A percentile compares a stretch with the other conserved stretches of the same genome.
Evolutionary conservation across 2,113 vertebrate genomes (phyloP).

Genomic region (Tapirus terrestris): DNA sequence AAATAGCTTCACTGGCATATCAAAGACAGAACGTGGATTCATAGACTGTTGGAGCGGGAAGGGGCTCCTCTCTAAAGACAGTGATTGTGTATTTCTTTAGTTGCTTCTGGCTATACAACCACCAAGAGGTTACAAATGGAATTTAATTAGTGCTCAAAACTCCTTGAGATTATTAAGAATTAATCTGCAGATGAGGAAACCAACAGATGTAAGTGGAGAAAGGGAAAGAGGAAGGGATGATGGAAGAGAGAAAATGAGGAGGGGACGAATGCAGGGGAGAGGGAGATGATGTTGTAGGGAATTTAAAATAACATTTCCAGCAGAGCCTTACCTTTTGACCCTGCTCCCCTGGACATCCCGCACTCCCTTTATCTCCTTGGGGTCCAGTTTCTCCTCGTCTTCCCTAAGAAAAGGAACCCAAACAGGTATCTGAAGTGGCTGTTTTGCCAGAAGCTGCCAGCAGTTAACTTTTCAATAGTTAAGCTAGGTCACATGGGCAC

Average conservation of each 20-base stretch:
- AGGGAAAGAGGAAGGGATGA: not conserved
- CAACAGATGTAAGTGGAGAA: not conserved
- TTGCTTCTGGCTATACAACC: not conserved
- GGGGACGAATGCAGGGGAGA: not conserved
- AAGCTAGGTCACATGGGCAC: not conserved
- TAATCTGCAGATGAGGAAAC: not conserved
- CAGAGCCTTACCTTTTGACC: conserved; percentile 67
- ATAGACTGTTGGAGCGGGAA: not conserved
- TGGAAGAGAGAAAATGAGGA: not conserved
- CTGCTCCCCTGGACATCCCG: conserved; percentile 53
- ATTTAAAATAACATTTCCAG: not conserved
- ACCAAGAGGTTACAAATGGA: not conserved
- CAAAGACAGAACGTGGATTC: not conserved
- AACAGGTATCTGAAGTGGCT: not conserved
- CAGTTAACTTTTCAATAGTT: not conserved
- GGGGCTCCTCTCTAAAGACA: not conserved
- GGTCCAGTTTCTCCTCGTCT: conserved; percentile 49
- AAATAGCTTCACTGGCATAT: not conserved
- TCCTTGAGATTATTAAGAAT: not conserved
- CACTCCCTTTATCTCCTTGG: conserved; percentile 56
- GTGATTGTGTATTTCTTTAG: not conserved
- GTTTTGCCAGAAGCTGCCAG: not conserved
- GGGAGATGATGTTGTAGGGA: fast-evolving
- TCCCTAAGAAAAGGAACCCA: conserved; percentile 74
- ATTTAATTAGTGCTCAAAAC: not conserved